Base-by-base conservation (phyloP, 2,888 invertebrate genomes). In the Meganola albula region DNA sequence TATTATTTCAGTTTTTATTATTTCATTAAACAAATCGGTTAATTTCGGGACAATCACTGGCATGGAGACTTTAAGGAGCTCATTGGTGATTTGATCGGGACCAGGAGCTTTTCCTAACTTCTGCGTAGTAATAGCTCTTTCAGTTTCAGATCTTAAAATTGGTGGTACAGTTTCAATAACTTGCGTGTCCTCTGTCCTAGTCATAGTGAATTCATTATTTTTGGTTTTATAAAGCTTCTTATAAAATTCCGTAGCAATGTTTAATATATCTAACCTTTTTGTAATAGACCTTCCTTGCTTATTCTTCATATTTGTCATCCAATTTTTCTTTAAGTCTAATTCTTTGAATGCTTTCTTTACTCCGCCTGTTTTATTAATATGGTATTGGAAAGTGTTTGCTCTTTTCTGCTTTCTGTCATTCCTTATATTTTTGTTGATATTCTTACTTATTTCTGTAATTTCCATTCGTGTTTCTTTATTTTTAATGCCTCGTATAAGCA, bases 281-380 rank as follows among this genome's bases (percentile, higher is more conserved):
- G 4, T 29, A 16, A 18, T 24, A 11, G 4, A 18, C 12, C 4
- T 31, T 12, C 12, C n/a, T 12, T 30, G 10, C 14, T 34, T 13
- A 24, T 23, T 10, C 21, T 22, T 39, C 21, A 38, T 11, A 20
- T 38, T 42, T 31, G 40, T 27, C 36, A 48, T 44, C 38, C 38
- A 42, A 37, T 32, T 27, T 6, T 26, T 42, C 10, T 34, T 31
- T 18, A 28, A 5, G 31, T 37, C 35, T 14, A 44, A 37, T 37
- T 40, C 29, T 12, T 44, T 44, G n/a, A 40, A 26, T 3, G 40
- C 44, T 34, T 42, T 42, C 22, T 12, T 36, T 21, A 20, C 34
- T 10, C 34, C 40, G 34, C 38, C 38, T n/a, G 40, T 38, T 34
- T 10, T 40, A 9, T 14, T 35, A 9, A 44, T 44, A 18, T 38